Evolutionary conservation across 2,888 invertebrate genomes (phyloP).

Genomic region (Latrodectus elegans): DNA sequence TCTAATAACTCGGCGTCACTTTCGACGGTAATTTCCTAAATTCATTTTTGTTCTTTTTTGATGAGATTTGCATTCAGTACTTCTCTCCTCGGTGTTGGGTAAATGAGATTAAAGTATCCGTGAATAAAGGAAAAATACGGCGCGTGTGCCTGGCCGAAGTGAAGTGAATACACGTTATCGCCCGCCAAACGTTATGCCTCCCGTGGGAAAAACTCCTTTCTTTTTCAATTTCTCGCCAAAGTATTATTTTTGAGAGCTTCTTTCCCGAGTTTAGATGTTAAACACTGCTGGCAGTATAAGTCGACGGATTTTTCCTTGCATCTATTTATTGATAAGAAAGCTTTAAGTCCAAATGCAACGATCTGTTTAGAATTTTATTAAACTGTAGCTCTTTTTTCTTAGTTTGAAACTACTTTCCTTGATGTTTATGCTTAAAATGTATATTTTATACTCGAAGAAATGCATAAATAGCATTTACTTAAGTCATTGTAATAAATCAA

Average conservation of each 20-base stretch:
- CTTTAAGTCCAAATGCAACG: no score
- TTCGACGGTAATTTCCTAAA: not conserved
- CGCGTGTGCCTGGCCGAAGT: not conserved
- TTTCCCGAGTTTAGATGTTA: slow-evolving; percentile 2
- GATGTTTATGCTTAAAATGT: no score
- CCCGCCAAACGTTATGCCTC: not conserved
- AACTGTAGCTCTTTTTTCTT: no score
- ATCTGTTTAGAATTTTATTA: no score
- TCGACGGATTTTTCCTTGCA: not conserved
- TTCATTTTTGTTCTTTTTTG: slow-evolving; percentile 1
- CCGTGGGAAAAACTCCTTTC: not conserved
- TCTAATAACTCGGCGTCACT: slow-evolving; percentile 12
- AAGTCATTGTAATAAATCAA: no score
- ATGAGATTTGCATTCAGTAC: slow-evolving; percentile 6
- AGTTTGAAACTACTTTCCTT: no score
- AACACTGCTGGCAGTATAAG: not conserved
- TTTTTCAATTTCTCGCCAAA: not conserved
- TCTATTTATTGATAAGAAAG: not conserved
- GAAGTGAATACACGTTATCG: not conserved
- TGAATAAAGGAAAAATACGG: not conserved
- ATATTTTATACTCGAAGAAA: no score
- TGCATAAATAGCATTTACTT: no score
- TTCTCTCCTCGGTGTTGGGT: not conserved
- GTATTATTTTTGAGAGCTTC: slow-evolving; percentile 4
- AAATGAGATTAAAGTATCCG: slow-evolving; percentile 15